These are phyloP conservation scores for Sipha flava DNA, from an alignment of 1,140 invertebrate species.

Conservation along the genomic window DNA sequence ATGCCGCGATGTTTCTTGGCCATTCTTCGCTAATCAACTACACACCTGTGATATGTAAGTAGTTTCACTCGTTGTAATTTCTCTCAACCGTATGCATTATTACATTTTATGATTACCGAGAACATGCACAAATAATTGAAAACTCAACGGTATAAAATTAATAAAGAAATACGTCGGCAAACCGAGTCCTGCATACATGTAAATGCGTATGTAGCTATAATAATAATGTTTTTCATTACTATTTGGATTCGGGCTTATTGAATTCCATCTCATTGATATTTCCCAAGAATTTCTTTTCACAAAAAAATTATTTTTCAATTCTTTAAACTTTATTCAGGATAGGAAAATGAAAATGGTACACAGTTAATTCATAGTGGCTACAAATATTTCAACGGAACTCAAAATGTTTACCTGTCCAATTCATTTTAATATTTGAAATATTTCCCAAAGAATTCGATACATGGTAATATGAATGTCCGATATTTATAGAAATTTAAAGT, in stretches of 20 bases:
- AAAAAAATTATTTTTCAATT: not conserved
- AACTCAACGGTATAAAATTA: not conserved
- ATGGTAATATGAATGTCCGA: no score
- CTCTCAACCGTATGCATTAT: no score
- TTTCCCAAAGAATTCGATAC: no score
- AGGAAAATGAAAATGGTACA: not conserved
- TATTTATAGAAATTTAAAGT: no score
- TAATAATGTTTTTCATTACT: not conserved
- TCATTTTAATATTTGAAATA: no score
- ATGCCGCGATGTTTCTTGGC: no score
- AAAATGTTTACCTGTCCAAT: no score
- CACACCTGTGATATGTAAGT: no score
- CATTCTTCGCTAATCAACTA: no score
- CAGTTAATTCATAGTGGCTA: not conserved
- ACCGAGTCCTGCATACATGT: not conserved
- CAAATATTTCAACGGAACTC: not conserved
- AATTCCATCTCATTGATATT: not conserved
- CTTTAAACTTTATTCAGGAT: not conserved
- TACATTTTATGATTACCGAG: not conserved
- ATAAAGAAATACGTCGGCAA: not conserved
- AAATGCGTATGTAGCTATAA: not conserved
- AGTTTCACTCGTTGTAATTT: no score
- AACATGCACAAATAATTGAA: not conserved
- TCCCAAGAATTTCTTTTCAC: not conserved
- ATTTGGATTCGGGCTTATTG: not conserved